Evolutionary conservation across 2,113 vertebrate genomes (phyloP).

Genomic region (Chroicocephalus ridibundus): DNA sequence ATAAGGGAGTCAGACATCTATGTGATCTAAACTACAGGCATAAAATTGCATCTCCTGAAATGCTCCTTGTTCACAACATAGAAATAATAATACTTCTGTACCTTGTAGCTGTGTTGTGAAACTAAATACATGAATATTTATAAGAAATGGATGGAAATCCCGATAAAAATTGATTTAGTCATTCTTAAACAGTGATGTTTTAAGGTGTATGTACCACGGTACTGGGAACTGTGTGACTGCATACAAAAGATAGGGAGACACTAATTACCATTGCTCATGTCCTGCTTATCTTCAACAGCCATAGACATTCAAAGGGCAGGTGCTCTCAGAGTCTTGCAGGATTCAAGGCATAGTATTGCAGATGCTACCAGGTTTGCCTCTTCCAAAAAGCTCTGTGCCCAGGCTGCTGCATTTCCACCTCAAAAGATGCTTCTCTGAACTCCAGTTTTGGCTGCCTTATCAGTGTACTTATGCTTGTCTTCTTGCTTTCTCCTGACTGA

Average conservation of each 20-base stretch:
- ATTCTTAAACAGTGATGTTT: neutral
- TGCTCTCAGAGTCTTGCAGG: neutral
- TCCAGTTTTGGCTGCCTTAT: neutral
- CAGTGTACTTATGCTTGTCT: neutral
- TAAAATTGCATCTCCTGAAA: neutral
- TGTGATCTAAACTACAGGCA: neutral
- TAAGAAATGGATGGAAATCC: neutral
- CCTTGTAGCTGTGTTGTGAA: neutral
- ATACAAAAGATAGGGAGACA: neutral
- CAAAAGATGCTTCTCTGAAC: neutral
- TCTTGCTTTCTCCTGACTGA: neutral
- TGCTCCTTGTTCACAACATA: neutral
- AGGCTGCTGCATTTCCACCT: neutral
- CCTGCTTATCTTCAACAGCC: neutral
- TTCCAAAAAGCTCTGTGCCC: neutral
- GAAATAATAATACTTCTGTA: neutral
- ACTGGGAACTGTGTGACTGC: neutral
- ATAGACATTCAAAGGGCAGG: neutral
- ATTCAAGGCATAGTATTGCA: neutral
- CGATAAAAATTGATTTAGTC: conserved; percentile 14
- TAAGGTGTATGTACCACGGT: neutral
- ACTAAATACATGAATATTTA: conserved; percentile 2
- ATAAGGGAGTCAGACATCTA: neutral
- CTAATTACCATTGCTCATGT: neutral
- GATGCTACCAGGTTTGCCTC: neutral